Evolutionary conservation across 2,888 invertebrate genomes (phyloP).

Genomic region (Microplitis deprimator): DNA sequence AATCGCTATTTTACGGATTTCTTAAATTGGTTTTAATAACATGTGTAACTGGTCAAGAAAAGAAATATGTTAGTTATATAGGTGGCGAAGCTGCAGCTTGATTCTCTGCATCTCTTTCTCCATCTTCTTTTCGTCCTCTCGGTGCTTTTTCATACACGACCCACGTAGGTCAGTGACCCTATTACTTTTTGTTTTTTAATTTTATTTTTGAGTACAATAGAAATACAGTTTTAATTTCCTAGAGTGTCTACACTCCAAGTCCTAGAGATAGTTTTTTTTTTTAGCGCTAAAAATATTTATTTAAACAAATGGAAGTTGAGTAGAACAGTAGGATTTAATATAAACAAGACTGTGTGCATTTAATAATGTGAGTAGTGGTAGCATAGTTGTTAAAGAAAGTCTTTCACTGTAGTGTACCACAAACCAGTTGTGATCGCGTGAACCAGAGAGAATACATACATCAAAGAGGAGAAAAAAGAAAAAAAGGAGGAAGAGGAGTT

Average conservation of each 20-base stretch:
- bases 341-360: conserved; percentile 2
- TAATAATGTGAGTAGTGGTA: conserved; percentile 23
- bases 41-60: background rate
- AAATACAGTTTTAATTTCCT: conserved; percentile 40
- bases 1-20: too few species aligned
- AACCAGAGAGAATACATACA: background rate
- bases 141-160: conserved; percentile 33
- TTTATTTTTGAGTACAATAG: conserved; percentile 57
- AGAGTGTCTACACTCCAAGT: background rate
- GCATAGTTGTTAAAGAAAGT: conserved; percentile 66
- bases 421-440: conserved; percentile 46
- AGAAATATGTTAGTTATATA: conserved; percentile 9
- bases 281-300: too few species aligned
- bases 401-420: conserved; percentile 63
- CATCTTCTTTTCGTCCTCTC: background rate
- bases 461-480: background rate
- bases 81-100: background rate
- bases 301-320: too few species aligned
- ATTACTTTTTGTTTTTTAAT: conserved; percentile 47
- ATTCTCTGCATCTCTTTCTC: background rate
- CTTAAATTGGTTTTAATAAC: background rate
- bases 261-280: background rate
- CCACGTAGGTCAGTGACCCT: conserved; percentile 63
- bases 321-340: background rate
- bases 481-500: conserved; percentile 31